Evolutionary conservation across 2,888 invertebrate species (phyloP).

Genomic region (Erynnis tages): DNA sequence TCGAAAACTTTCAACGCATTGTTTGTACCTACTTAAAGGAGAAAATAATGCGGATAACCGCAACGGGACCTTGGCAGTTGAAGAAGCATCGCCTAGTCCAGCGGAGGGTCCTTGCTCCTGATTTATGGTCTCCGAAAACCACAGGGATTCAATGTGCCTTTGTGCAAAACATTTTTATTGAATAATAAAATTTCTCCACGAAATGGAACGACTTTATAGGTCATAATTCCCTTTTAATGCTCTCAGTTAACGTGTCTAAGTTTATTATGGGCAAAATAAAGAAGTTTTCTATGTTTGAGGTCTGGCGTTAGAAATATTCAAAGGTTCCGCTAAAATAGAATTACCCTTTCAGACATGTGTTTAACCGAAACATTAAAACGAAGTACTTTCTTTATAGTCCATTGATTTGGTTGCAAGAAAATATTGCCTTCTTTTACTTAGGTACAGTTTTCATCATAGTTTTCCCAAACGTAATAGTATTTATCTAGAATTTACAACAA

Average conservation of each 20-base stretch:
- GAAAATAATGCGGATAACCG: slow-evolving; percentile 57
- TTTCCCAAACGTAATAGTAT: no score
- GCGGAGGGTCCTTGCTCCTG: slow-evolving; percentile 70
- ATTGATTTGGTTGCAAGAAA: no score
- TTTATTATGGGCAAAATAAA: slow-evolving; percentile 43
- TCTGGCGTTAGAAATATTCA: slow-evolving; percentile 20
- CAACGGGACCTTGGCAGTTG: slow-evolving; percentile 74
- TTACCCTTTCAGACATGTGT: slow-evolving; percentile 8
- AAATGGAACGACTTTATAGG: slow-evolving; percentile 76
- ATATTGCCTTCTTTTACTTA: no score
- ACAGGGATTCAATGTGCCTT: slow-evolving; percentile 76
- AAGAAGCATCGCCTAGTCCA: slow-evolving; percentile 64
- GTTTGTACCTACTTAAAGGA: slow-evolving; percentile 53
- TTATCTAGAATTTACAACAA: no score
- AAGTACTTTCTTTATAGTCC: slow-evolving; percentile 46
- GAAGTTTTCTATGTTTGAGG: slow-evolving; percentile 26
- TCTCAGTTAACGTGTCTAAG: slow-evolving; percentile 39
- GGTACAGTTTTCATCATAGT: no score
- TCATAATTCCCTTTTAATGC: slow-evolving; percentile 69
- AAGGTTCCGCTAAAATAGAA: slow-evolving; percentile 11
- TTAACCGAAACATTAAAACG: neutral
- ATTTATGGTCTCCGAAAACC: slow-evolving; percentile 76
- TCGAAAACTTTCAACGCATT: slow-evolving; percentile 34
- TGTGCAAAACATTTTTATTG: slow-evolving; percentile 75
- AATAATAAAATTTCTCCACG: slow-evolving; percentile 77